phyloP scores from a whole-genome alignment of 2,888 invertebrate species.

The Margaritifera margaritifera region DNA sequence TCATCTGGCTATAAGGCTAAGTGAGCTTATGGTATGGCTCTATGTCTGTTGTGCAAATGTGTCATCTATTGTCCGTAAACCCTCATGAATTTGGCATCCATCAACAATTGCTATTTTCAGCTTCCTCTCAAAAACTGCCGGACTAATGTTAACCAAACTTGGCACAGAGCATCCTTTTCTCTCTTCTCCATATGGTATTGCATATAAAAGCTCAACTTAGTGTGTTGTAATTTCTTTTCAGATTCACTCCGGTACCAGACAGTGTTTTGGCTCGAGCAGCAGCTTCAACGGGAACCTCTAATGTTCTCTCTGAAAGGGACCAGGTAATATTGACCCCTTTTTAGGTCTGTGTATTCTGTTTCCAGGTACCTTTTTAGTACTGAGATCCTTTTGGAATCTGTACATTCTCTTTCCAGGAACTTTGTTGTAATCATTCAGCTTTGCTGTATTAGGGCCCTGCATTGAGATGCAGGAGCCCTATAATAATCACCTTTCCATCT shows the following conservation, averaged over 20 bases:
- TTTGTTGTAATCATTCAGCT: too few species aligned
- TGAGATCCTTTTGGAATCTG: too few species aligned
- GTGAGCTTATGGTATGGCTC: too few species aligned
- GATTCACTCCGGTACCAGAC: slow-evolving; percentile 96
- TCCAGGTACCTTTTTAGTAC: too few species aligned
- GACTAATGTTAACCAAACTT: too few species aligned
- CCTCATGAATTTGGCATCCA: not conserved
- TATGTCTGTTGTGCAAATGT: too few species aligned
- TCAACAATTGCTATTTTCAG: not conserved
- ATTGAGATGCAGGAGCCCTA: too few species aligned
- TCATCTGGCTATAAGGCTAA: too few species aligned
- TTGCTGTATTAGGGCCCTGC: too few species aligned
- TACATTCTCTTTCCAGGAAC: too few species aligned
- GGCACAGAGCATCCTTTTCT: not conserved
- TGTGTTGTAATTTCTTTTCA: slow-evolving; percentile 45
- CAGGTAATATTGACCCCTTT: slow-evolving; percentile 44
- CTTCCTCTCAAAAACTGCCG: not conserved
- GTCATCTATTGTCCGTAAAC: not conserved
- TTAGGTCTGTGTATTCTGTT: too few species aligned
- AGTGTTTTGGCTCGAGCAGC: slow-evolving; percentile 87
- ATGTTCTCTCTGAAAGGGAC: slow-evolving; percentile 63
- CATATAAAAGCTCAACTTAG: not conserved
- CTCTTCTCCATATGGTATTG: not conserved
- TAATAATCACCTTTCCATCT: too few species aligned
- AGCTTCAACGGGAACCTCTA: slow-evolving; percentile 75